Evolutionary conservation across 2,888 invertebrate genomes (phyloP).

Genomic region (Thelaira solivaga): DNA sequence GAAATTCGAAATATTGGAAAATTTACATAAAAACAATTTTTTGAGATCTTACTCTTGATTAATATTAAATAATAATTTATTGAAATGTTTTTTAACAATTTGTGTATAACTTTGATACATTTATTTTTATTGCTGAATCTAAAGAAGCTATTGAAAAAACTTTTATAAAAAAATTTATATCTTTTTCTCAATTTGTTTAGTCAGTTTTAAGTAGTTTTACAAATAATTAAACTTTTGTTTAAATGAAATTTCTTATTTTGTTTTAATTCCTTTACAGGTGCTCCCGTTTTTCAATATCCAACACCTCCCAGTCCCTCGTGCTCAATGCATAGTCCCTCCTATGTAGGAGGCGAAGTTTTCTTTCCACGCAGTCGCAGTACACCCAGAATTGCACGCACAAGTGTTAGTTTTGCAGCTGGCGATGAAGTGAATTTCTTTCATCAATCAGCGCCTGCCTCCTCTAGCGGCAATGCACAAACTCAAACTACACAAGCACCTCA

Average conservation of each 20-base stretch:
- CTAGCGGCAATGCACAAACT: conserved; percentile 61
- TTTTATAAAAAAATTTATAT: no score
- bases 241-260: neutral
- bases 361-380: conserved; percentile 74
- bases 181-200: no score
- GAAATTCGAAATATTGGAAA: no score
- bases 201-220: neutral
- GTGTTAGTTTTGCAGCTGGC: conserved; percentile 71
- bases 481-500: conserved; percentile 69
- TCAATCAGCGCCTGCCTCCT: conserved; percentile 62
- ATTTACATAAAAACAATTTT: no score
- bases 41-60: no score
- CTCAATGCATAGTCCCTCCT: conserved; percentile 71
- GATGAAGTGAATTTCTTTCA: conserved; percentile 74
- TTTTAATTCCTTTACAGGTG: conserved; percentile 67
- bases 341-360: conserved; percentile 73
- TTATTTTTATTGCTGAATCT: no score
- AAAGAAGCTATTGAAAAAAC: no score
- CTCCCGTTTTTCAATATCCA: conserved; percentile 76
- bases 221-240: neutral
- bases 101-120: no score
- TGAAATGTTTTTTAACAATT: no score
- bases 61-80: no score
- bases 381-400: conserved; percentile 74
- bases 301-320: conserved; percentile 76